Percentiles rank a stretch among this genome's conserved stretches.
These are phyloP conservation scores for Eledone cirrhosa DNA, from an alignment of 2,888 invertebrate species.

Conservation along the genomic window DNA sequence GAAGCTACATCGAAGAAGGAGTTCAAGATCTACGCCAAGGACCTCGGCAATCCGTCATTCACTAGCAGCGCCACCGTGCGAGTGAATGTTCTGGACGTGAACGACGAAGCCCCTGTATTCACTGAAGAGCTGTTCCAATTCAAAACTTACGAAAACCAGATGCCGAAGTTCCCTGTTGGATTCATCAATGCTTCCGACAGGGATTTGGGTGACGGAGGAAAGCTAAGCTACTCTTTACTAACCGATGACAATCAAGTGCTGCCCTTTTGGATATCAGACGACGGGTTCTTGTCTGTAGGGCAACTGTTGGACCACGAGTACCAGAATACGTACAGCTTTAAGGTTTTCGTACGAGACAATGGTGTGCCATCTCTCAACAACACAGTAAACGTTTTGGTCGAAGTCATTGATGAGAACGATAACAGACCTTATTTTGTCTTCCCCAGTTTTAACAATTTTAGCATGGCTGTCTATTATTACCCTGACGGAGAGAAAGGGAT, in stretches of 20 bases:
- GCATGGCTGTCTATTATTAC: constrained; percentile 42
- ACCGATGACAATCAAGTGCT: constrained; percentile 35
- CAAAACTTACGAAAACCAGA: constrained; percentile 47
- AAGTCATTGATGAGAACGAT: constrained; percentile 57
- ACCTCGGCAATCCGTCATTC: constrained; percentile 47
- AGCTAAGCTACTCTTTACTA: constrained; percentile 43
- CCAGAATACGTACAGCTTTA: constrained; percentile 46
- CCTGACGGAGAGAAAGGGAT: constrained; percentile 38
- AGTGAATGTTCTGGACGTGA: constrained; percentile 48
- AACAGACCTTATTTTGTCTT: constrained; percentile 51
- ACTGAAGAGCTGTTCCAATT: constrained; percentile 44
- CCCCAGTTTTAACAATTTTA: constrained; percentile 50
- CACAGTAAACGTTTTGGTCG: constrained; percentile 47
- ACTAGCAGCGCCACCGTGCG: constrained; percentile 46
- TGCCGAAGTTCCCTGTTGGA: constrained; percentile 41
- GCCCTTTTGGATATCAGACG: constrained; percentile 49
- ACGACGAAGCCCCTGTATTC: constrained; percentile 55
- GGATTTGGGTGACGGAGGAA: constrained; percentile 49
- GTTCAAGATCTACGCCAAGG: constrained; percentile 50
- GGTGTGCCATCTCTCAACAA: constrained; percentile 50
- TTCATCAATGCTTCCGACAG: constrained; percentile 46
- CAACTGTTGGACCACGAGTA: constrained; percentile 50
- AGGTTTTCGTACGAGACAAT: constrained; percentile 53
- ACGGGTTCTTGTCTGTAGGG: constrained; percentile 48
- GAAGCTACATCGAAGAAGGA: constrained; percentile 44